Percentiles rank a stretch among this genome's conserved stretches.
Conservation (phyloP, 2,797 vertebrate genomes). For the Lates japonicus region DNA sequence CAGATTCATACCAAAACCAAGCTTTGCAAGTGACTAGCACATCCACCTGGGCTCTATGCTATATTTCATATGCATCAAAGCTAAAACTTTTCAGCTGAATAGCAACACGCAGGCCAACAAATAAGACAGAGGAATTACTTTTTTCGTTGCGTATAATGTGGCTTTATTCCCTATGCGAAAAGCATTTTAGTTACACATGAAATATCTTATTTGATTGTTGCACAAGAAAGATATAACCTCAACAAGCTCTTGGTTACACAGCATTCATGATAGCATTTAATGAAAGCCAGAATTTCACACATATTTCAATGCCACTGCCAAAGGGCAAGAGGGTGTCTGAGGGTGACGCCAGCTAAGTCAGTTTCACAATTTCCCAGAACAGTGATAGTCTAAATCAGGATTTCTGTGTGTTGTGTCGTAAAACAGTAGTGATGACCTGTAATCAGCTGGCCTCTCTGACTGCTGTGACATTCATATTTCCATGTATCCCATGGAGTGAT, state of each 20-base stretch:
- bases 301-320: not conserved
- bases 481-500: constrained; percentile 2
- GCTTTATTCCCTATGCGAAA: not conserved
- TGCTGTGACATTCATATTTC: constrained; percentile 27
- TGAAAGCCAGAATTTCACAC: not conserved
- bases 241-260: not conserved
- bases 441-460: constrained; percentile 10
- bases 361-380: not conserved
- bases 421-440: constrained; percentile 28
- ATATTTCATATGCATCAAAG: constrained; percentile 12
- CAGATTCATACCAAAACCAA: constrained; percentile 57
- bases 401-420: constrained; percentile 9
- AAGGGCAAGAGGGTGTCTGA: not conserved
- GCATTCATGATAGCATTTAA: not conserved
- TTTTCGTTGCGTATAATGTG: not conserved
- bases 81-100: constrained; percentile 27
- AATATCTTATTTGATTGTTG: constrained; percentile 8
- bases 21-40: constrained; percentile 28
- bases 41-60: not conserved
- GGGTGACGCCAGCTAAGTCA: not conserved
- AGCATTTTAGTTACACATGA: not conserved
- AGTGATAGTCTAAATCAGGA: not conserved
- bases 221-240: not conserved
- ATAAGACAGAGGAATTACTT: not conserved
- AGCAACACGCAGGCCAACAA: constrained; percentile 46